Conservation (phyloP, 2,113 vertebrate genomes). For the Burhinus oedicnemus region DNA sequence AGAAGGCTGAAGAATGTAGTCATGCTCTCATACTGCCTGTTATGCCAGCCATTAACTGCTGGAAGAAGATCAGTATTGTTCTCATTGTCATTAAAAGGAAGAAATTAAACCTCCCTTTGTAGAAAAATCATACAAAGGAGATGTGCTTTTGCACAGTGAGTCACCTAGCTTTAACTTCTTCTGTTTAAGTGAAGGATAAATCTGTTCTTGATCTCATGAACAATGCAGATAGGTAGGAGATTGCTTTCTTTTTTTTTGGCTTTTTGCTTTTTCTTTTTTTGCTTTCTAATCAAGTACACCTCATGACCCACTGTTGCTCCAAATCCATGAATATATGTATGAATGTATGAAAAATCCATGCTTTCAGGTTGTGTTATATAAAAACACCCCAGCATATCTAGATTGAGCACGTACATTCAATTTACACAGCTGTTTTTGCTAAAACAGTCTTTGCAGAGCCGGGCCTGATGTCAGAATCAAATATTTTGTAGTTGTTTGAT, state of each 20-base stretch:
- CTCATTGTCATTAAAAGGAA: slow-evolving; percentile 28
- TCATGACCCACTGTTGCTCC: slow-evolving; percentile 38
- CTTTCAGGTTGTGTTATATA: slow-evolving; percentile 34
- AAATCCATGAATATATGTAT: slow-evolving; percentile 39
- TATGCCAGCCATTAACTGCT: slow-evolving; percentile 41
- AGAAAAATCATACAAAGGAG: slow-evolving; percentile 34
- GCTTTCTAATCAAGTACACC: neutral
- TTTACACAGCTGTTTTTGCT: slow-evolving; percentile 29
- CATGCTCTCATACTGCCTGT: slow-evolving; percentile 11
- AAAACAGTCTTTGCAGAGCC: neutral
- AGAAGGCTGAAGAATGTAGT: neutral
- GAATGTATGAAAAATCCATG: slow-evolving; percentile 1
- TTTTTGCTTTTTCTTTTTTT: neutral
- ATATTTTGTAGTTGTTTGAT: neutral
- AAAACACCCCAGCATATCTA: slow-evolving; percentile 30
- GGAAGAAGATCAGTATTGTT: slow-evolving; percentile 23
- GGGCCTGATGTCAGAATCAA: neutral
- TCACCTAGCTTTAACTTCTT: slow-evolving; percentile 46
- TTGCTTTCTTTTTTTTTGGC: neutral
- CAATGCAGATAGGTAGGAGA: slow-evolving; percentile 26
- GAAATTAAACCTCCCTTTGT: slow-evolving; percentile 36
- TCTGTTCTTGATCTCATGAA: slow-evolving; percentile 9
- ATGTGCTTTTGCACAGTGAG: slow-evolving; percentile 52
- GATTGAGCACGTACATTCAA: neutral
- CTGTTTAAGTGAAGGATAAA: slow-evolving; percentile 34